phyloP scores from a whole-genome alignment of 2,113 vertebrate species.

The Fukomys damarensis region DNA sequence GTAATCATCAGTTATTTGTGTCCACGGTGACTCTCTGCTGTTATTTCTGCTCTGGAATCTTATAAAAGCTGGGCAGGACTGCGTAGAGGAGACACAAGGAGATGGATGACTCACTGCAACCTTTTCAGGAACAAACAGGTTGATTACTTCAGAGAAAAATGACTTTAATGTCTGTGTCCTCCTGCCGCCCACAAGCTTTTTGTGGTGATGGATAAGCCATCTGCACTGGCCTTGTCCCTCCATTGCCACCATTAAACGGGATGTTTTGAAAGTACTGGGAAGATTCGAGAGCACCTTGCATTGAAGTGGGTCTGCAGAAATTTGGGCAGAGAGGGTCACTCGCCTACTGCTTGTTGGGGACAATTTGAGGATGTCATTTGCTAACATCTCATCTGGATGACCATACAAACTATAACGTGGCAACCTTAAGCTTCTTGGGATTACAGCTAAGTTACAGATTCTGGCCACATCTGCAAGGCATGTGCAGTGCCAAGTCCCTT shows the following conservation, averaged over 20 bases:
- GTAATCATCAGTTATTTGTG: slow-evolving; percentile 53
- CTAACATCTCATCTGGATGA: background rate
- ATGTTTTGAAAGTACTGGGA: background rate
- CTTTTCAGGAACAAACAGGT: slow-evolving; percentile 49
- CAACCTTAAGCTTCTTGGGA: background rate
- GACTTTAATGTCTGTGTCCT: background rate
- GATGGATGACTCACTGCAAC: slow-evolving; percentile 48
- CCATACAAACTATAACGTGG: background rate
- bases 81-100: background rate
- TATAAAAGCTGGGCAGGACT: slow-evolving; percentile 9
- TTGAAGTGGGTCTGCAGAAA: background rate
- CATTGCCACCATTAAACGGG: background rate
- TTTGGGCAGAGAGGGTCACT: background rate
- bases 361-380: background rate
- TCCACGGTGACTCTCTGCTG: background rate
- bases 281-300: background rate
- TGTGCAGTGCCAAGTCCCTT: background rate
- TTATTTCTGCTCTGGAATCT: background rate
- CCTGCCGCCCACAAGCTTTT: background rate
- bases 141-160: slow-evolving; percentile 56
- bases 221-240: background rate
- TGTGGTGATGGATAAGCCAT: background rate
- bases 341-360: background rate
- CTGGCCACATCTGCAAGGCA: background rate
- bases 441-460: background rate